These are phyloP conservation scores for Cydia strobilella DNA, from an alignment of 1,140 invertebrate genomes.

Conservation along the genomic window DNA sequence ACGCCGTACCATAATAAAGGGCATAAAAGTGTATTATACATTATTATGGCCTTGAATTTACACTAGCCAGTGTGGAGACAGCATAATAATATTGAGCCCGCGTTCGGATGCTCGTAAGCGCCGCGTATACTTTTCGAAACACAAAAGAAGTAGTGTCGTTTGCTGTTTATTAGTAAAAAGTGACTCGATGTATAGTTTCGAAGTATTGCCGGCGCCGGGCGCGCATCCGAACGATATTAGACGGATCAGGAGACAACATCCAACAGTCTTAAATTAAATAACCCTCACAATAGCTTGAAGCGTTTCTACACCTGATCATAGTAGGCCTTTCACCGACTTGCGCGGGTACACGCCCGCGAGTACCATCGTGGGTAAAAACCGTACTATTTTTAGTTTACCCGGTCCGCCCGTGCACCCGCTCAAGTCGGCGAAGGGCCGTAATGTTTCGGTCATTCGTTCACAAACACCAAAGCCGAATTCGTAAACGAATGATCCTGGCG, in stretches of 20 bases:
- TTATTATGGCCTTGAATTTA: neutral
- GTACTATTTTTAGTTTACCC: too few species aligned
- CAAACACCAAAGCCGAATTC: neutral
- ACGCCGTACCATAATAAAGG: neutral
- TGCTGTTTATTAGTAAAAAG: neutral
- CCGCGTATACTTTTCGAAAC: neutral
- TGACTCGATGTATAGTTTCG: neutral
- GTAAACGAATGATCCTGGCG: neutral
- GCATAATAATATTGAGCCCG: conserved; percentile 16
- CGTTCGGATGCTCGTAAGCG: neutral
- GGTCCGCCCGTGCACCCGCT: too few species aligned
- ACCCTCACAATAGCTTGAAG: conserved; percentile 5
- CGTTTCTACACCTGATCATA: neutral
- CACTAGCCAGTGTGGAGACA: neutral
- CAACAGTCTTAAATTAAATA: conserved; percentile 10
- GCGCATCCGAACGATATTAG: neutral
- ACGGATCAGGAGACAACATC: neutral
- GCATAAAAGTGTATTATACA: neutral
- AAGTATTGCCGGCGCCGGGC: neutral
- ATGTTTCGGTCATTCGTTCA: neutral
- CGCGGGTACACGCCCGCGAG: too few species aligned
- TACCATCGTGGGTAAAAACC: too few species aligned
- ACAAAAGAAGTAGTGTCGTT: neutral
- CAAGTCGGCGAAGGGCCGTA: neutral
- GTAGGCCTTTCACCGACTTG: too few species aligned